Conservation (phyloP, 23 tunicate genomes). For the Phallusia fumigata region DNA sequence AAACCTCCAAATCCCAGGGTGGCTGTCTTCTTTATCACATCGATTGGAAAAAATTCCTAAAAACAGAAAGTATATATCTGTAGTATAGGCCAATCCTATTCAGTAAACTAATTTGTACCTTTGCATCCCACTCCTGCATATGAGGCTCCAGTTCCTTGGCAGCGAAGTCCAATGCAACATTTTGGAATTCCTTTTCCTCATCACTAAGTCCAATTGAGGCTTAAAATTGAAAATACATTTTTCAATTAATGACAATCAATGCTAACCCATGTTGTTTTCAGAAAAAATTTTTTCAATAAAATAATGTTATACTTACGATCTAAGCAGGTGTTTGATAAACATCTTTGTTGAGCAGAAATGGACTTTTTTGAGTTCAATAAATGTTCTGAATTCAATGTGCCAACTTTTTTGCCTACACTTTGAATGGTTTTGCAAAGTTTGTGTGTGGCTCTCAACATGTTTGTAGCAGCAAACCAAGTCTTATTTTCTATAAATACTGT, state of each 20-base stretch:
- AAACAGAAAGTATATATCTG: background rate
- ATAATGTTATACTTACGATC: background rate
- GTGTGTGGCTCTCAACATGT: no score
- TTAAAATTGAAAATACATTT: background rate
- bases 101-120: no score
- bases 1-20: constrained; percentile 93
- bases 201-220: constrained; percentile 79
- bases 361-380: no score
- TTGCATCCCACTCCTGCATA: constrained; percentile 94
- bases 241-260: no score
- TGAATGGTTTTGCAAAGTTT: no score
- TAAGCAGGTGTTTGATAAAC: background rate
- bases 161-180: constrained; percentile 83
- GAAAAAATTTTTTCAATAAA: background rate
- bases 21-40: constrained; percentile 73
- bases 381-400: no score
- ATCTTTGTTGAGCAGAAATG: background rate
- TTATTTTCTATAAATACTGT: no score
- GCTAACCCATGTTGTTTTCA: background rate
- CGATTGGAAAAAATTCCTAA: constrained; percentile 74
- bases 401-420: no score
- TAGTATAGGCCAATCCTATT: no score
- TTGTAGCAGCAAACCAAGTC: no score
- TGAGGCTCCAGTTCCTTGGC: constrained; percentile 74
- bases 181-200: constrained; percentile 87